Evolutionary conservation across 2,888 invertebrate species (phyloP), one percentile per base, ranked within the genome.

Genomic region (Dilophus febrilis): DNA sequence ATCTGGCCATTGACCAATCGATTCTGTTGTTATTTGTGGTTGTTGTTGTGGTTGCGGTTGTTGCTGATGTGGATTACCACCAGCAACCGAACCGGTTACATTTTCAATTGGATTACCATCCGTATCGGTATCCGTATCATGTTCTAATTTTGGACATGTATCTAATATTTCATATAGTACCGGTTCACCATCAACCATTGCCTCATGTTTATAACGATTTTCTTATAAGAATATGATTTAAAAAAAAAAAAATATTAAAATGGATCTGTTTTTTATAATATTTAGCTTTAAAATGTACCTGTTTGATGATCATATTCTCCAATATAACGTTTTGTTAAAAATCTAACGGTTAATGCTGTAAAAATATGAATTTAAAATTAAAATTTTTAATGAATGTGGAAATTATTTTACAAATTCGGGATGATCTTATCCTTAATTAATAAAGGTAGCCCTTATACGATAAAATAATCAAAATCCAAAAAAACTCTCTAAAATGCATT

Each of bases 221-320:
- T 88, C 88, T 86, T 14, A 27, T 26, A 35, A 29, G 12, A 29
- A 28, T 27, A 16, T 14, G 13, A 32, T 14, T 27, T 35, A 27
- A 35, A 19, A 29, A 27, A 5, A n/a, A 35, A 35, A 18, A 13
- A 36, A 40, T 36, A 32, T 13, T 29, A 27, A 40, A 40, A 17
- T 35, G 14, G 7, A 17, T 12, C 4, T 17, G 3, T 22, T 17
- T 35, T 18, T 10, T 30, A 22, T 22, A 22, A 8, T n/a, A 18
- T 16, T 17, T 14, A 32, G n/a, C 11, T 16, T 13, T 19, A 22
- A 6, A 22, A n/a, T 14, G 13, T 66, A 86, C 88, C 88, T 70
- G 83, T 78, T 62, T 88, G 86, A 59, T 90, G 87, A 59, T 90
- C 90, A 64, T 92, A 92, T 65, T 92, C 91, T 36, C 91, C 90